Conservation (phyloP, 1,140 invertebrate species). For the Drosophila lacertosa region DNA sequence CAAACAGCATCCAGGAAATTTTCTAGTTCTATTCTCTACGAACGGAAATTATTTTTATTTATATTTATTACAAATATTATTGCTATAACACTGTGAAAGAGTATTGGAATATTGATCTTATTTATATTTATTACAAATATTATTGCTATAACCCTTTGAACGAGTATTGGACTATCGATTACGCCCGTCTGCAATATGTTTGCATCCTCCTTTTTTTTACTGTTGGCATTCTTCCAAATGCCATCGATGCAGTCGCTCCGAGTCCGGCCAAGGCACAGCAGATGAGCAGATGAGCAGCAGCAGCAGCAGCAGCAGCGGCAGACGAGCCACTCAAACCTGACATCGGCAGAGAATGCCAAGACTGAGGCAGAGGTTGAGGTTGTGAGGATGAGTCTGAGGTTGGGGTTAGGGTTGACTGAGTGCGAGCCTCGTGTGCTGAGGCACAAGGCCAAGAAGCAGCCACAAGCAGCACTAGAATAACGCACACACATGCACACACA, state of each 20-base stretch:
- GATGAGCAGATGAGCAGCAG: too few relatives aligned
- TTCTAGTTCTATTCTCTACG: too few relatives aligned
- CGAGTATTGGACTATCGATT: too few relatives aligned
- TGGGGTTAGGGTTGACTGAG: slow-evolving; percentile 1
- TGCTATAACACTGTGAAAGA: too few relatives aligned
- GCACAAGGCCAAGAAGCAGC: slow-evolving; percentile 59
- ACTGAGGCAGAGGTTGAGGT: slow-evolving; percentile 14
- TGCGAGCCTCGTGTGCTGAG: slow-evolving; percentile 21
- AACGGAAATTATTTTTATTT: too few relatives aligned
- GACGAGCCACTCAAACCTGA: slow-evolving; percentile 60
- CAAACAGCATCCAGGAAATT: too few relatives aligned
- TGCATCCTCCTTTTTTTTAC: slow-evolving; percentile 30
- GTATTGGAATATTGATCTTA: too few relatives aligned
- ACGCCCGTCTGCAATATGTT: too few relatives aligned
- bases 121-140: too few relatives aligned
- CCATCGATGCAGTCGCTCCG: slow-evolving; percentile 51
- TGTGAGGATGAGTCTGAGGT: slow-evolving; percentile 2
- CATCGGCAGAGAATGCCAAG: slow-evolving; percentile 33
- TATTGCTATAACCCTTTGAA: too few relatives aligned
- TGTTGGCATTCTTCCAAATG: slow-evolving; percentile 57
- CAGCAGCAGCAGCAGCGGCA: slow-evolving; percentile 22
- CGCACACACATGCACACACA: slow-evolving; percentile 17
- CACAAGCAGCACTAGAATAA: slow-evolving; percentile 38
- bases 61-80: too few relatives aligned
- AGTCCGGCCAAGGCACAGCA: slow-evolving; percentile 13